Conservation (phyloP, 2,113 vertebrate genomes). For the Microtus richardsoni region DNA sequence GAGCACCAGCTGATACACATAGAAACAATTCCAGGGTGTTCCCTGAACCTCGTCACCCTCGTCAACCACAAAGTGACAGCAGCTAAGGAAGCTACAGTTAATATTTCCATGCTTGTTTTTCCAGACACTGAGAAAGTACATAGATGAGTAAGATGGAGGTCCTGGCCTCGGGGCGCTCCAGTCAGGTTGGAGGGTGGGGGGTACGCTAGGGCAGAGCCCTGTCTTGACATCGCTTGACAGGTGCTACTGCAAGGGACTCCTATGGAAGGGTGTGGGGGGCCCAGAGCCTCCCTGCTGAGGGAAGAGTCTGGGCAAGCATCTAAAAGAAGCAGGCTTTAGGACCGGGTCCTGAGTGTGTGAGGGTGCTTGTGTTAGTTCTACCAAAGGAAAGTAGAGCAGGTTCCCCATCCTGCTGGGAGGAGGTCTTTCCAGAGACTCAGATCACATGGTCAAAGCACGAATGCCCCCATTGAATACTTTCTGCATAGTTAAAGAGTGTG, state of each 20-base stretch:
- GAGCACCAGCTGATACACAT: background rate
- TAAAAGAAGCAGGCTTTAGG: too few species aligned
- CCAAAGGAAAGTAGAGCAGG: background rate
- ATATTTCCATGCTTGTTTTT: background rate
- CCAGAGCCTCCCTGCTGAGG: background rate
- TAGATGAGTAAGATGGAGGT: background rate
- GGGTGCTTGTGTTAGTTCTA: background rate
- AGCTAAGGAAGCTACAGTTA: background rate
- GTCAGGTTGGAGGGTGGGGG: background rate
- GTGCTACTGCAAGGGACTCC: background rate
- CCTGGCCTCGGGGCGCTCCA: background rate
- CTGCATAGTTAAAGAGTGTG: fast-evolving
- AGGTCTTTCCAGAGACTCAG: background rate
- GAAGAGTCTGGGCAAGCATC: background rate
- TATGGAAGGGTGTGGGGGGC: background rate
- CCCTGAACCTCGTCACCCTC: background rate
- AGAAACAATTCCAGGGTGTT: background rate
- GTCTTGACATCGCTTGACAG: too few species aligned
- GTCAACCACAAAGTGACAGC: background rate
- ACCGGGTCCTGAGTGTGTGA: background rate
- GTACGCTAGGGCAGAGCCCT: too few species aligned
- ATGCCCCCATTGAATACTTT: background rate
- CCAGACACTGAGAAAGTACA: background rate
- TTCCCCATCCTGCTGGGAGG: background rate
- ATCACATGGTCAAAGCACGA: background rate